Percentiles rank a stretch among this genome's conserved stretches.
These are phyloP conservation scores for Himalopsyche anomala DNA, from an alignment of 2,888 invertebrate species.

Conservation along the genomic window DNA sequence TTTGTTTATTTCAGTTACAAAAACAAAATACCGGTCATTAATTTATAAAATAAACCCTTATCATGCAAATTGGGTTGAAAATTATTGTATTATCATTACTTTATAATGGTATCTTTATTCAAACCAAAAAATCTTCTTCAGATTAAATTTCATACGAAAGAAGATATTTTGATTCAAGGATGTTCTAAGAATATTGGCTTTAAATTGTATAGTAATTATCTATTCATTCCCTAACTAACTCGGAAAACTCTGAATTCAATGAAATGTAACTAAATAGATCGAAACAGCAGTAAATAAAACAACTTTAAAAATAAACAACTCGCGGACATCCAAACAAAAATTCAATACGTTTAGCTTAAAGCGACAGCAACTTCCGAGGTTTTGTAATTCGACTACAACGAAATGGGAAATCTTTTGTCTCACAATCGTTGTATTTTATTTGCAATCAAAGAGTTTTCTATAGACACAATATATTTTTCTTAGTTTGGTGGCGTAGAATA, in stretches of 20 bases:
- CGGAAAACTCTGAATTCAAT: neutral
- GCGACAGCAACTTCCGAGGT: neutral
- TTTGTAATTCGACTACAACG: conserved; percentile 16
- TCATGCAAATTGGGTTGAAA: too few species aligned
- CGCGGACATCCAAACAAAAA: conserved; percentile 8
- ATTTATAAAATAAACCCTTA: too few species aligned
- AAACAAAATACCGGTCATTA: too few species aligned
- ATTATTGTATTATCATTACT: too few species aligned
- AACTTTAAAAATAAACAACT: conserved; percentile 12
- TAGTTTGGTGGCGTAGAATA: conserved; percentile 3
- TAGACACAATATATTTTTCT: conserved; percentile 13
- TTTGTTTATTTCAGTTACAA: too few species aligned
- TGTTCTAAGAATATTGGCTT: too few species aligned
- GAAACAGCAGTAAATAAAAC: conserved; percentile 1
- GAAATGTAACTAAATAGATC: conserved; percentile 9
- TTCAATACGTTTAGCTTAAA: conserved; percentile 1
- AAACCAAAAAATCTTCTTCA: too few species aligned
- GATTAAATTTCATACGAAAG: too few species aligned
- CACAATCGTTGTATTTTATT: neutral
- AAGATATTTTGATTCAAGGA: too few species aligned
- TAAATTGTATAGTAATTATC: too few species aligned
- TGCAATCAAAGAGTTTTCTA: conserved; percentile 8
- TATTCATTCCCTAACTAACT: too few species aligned
- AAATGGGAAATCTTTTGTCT: conserved; percentile 5
- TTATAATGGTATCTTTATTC: too few species aligned